Conservation (phyloP, 2,797 vertebrate genomes). For the Rhinella marina region DNA sequence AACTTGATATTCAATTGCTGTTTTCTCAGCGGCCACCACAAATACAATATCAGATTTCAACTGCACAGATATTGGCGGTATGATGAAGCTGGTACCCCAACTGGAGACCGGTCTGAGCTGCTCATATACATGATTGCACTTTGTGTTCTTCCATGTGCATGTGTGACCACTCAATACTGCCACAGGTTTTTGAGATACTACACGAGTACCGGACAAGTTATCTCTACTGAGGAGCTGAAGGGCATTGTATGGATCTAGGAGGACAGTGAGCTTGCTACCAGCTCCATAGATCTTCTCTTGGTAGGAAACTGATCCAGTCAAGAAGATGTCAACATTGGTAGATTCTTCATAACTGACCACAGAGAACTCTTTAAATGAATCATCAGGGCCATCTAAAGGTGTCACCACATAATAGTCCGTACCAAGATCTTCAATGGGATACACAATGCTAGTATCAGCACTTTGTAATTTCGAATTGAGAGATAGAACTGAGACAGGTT, state of each 20-base stretch:
- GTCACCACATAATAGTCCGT: slow-evolving; percentile 78
- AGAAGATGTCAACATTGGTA: slow-evolving; percentile 71
- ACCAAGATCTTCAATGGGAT: slow-evolving; percentile 75
- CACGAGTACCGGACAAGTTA: slow-evolving; percentile 71
- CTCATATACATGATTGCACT: slow-evolving; percentile 79
- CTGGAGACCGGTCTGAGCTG: slow-evolving; percentile 76
- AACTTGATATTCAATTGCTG: slow-evolving; percentile 61
- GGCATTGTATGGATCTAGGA: slow-evolving; percentile 74
- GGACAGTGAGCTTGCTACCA: slow-evolving; percentile 65
- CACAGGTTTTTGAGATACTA: slow-evolving; percentile 71
- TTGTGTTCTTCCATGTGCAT: slow-evolving; percentile 71
- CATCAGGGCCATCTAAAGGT: slow-evolving; percentile 55
- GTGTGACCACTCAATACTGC: slow-evolving; percentile 77
- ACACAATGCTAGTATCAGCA: slow-evolving; percentile 70
- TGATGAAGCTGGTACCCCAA: slow-evolving; percentile 78
- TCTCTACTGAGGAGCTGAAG: slow-evolving; percentile 72
- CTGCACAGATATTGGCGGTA: slow-evolving; percentile 73
- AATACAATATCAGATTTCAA: slow-evolving; percentile 68
- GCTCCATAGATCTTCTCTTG: slow-evolving; percentile 33
- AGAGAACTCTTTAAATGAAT: slow-evolving; percentile 69
- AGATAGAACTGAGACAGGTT: slow-evolving; percentile 71
- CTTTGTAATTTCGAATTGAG: slow-evolving; percentile 72
- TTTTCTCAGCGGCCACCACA: slow-evolving; percentile 72
- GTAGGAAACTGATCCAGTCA: slow-evolving; percentile 57
- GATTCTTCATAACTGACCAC: slow-evolving; percentile 73